phyloP scores from a whole-genome alignment of 2,888 invertebrate genomes.

The Allacma fusca region DNA sequence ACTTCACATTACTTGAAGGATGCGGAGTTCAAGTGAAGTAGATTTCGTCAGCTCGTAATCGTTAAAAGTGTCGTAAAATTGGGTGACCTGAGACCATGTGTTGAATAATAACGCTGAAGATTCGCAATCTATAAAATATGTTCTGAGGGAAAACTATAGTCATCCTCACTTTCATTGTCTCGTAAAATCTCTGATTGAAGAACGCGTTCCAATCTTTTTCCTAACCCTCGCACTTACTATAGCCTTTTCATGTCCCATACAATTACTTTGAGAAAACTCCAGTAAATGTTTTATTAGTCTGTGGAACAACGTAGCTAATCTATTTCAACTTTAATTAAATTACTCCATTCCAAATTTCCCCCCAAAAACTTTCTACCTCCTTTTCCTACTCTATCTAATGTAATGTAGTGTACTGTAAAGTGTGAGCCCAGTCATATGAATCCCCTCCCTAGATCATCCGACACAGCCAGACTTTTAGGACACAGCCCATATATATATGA shows the following conservation, averaged over 20 bases:
- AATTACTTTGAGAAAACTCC: conserved; percentile 35
- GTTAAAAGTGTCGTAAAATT: conserved; percentile 40
- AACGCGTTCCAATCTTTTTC: conserved; percentile 33
- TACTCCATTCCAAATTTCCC: conserved; percentile 8
- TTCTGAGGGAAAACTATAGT: conserved; percentile 16
- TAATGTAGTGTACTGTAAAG: too few relatives aligned
- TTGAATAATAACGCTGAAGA: conserved; percentile 40
- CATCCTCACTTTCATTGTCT: conserved; percentile 36
- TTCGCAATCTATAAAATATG: conserved; percentile 40
- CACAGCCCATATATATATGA: too few relatives aligned
- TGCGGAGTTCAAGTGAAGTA: conserved; percentile 15
- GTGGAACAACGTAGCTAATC: conserved; percentile 42
- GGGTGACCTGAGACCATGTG: conserved; percentile 40
- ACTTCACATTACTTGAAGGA: not conserved
- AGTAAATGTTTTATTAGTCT: conserved; percentile 35
- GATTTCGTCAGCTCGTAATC: conserved; percentile 41
- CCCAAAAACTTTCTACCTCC: conserved; percentile 11
- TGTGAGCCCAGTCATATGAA: too few relatives aligned
- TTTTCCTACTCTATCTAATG: too few relatives aligned
- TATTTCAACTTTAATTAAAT: conserved; percentile 42
- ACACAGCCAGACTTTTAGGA: too few relatives aligned
- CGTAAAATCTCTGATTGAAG: conserved; percentile 41
- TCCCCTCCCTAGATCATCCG: too few relatives aligned
- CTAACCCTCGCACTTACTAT: not conserved
- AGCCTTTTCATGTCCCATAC: conserved; percentile 5